Conservation (phyloP, 2,113 vertebrate species). For the Shinisaurus crocodilurus region DNA sequence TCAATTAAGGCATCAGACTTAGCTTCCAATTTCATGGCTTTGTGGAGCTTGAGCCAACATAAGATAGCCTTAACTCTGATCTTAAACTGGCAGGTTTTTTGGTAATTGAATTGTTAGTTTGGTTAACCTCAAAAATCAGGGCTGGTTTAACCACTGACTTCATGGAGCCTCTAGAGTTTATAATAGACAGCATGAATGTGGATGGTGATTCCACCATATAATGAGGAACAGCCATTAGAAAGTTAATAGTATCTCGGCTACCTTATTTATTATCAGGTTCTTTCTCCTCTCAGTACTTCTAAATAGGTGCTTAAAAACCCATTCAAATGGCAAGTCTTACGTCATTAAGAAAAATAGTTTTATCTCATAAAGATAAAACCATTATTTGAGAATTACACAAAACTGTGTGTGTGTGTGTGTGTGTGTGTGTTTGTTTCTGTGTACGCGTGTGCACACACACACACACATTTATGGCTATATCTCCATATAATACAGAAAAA, state of each 20-base stretch:
- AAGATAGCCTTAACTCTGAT: too few species aligned
- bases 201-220: background rate
- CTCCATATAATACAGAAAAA: background rate
- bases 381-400: background rate
- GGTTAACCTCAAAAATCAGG: background rate
- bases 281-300: background rate
- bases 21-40: too few species aligned
- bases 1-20: too few species aligned
- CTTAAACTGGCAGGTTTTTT: background rate
- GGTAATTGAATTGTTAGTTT: background rate
- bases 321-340: background rate
- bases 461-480: background rate
- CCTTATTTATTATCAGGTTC: background rate
- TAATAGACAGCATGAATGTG: background rate
- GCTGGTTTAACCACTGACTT: background rate
- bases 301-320: background rate
- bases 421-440: background rate
- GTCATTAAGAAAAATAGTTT: background rate
- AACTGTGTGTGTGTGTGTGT: background rate
- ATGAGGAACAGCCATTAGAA: background rate
- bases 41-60: too few species aligned
- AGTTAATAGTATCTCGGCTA: background rate
- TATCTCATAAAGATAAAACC: background rate
- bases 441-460: too few species aligned
- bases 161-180: background rate